These are phyloP conservation scores for Aythya fuligula DNA, from an alignment of 2,797 vertebrate genomes.

Conservation along the genomic window DNA sequence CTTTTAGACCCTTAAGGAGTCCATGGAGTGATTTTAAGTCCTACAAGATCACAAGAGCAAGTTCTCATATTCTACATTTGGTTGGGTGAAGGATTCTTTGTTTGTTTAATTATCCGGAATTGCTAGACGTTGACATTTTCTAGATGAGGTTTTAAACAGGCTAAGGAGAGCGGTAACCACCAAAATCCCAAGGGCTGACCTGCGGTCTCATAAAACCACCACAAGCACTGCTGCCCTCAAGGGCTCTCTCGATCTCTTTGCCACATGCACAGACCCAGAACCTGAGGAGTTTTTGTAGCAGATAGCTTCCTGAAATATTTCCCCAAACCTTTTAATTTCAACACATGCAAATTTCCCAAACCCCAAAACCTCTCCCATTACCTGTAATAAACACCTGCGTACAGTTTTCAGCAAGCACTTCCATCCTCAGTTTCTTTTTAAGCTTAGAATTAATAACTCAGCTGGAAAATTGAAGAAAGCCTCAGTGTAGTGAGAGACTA, in stretches of 20 bases:
- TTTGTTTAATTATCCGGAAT: not conserved
- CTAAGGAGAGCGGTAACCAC: not conserved
- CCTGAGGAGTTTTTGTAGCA: not conserved
- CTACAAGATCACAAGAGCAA: not conserved
- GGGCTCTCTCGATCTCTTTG: not conserved
- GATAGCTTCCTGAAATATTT: not conserved
- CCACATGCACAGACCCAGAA: not conserved
- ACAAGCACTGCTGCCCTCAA: accelerated
- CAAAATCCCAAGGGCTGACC: not conserved
- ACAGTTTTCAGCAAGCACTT: not conserved
- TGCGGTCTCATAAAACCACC: not conserved
- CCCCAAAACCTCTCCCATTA: not conserved
- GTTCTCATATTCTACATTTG: accelerated
- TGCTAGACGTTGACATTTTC: not conserved
- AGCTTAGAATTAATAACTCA: not conserved
- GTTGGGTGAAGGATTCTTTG: not conserved
- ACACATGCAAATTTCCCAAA: not conserved
- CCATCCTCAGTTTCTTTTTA: not conserved
- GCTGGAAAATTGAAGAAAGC: conserved; percentile 1
- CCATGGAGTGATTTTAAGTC: not conserved
- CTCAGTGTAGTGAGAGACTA: not conserved
- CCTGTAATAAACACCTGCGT: not conserved
- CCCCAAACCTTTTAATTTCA: not conserved
- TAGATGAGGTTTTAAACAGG: not conserved
- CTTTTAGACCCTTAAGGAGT: not conserved